Evolutionary conservation across 2,888 invertebrate species (phyloP), one percentile per base, ranked within the genome.

Genomic region (Napeogenes inachia): DNA sequence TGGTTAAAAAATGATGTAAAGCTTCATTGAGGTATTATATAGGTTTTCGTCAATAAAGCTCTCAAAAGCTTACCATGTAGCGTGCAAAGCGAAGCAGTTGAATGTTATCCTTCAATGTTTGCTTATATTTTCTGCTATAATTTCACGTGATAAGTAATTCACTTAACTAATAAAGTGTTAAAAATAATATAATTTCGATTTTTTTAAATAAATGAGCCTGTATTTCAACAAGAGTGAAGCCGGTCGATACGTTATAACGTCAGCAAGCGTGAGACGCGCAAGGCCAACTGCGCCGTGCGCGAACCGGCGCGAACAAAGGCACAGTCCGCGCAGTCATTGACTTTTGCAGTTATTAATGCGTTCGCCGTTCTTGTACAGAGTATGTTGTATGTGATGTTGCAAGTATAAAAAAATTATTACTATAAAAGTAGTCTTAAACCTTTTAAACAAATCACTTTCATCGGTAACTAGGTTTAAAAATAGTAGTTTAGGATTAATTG

Each of bases 41-140:
- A 10, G 8, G 50, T 50, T 30, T 50, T 30, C 30, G 50, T 50
- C 50, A 50, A 50, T 50, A 62, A 59, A 59, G 62, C 62, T 62
- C 53, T 54, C 45, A 45, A 46, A 63, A 63, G 63, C 60, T 63
- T 60, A 63, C 60, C 63, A 57, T 30, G 30, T 30, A 50, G 30
- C 30, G 50, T 21, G 21, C 0, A 21, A 21, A 50, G 50, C 50
- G 50, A 50, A 30, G 50, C n/a, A 30, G 50, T 50, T 10, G 50
- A 50, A 50, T 8, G 3, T 3, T 13, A 10, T 12, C 13, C 4
- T n/a, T 47, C n/a, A 47, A 47, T 6, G 47, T 47, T 35, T 35
- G 35, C 35, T 35, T 35, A 35, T 10, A 42, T 10, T 10, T 42
- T 42, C 12, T 10, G 42, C 10, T 42, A 10, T 42, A 42, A 42